phyloP scores from a whole-genome alignment of 2,113 vertebrate genomes.

The Rhadina sibilatrix region DNA sequence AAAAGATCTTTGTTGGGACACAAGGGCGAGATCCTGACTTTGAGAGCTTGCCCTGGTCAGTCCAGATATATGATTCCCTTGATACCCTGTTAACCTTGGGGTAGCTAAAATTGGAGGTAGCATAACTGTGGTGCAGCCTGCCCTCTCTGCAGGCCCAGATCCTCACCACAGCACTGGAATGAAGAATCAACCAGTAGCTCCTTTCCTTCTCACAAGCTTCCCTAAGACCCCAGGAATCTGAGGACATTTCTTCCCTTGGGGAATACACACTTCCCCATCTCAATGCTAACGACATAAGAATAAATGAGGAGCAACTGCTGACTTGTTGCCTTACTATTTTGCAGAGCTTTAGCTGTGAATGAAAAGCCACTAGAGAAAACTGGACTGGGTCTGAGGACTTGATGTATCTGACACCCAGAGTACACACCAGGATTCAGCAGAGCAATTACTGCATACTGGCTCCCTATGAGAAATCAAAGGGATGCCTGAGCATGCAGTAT shows the following conservation, averaged over 20 bases:
- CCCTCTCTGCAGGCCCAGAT: not conserved
- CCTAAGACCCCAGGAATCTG: not conserved
- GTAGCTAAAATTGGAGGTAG: not conserved
- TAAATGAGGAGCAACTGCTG: not conserved
- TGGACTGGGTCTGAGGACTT: not conserved
- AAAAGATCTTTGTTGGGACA: not conserved
- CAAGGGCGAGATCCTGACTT: not conserved
- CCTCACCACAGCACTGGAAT: not conserved
- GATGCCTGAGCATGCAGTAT: not conserved
- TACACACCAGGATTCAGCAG: not conserved
- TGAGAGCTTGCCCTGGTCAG: not conserved
- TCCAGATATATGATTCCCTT: not conserved
- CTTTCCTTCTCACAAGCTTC: not conserved
- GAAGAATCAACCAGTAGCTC: not conserved
- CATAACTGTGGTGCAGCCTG: not conserved
- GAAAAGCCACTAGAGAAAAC: constrained; percentile 23
- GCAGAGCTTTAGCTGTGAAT: not conserved
- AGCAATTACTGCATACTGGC: not conserved
- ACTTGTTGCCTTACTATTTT: not conserved
- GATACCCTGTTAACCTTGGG: not conserved
- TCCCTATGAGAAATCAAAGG: constrained; percentile 11
- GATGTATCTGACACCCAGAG: not conserved
- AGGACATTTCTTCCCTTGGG: not conserved
- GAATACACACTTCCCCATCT: not conserved
- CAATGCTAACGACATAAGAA: not conserved